Base-by-base conservation (phyloP, 64 coral and sea anemone genomes). In the Pocillopora verrucosa region DNA sequence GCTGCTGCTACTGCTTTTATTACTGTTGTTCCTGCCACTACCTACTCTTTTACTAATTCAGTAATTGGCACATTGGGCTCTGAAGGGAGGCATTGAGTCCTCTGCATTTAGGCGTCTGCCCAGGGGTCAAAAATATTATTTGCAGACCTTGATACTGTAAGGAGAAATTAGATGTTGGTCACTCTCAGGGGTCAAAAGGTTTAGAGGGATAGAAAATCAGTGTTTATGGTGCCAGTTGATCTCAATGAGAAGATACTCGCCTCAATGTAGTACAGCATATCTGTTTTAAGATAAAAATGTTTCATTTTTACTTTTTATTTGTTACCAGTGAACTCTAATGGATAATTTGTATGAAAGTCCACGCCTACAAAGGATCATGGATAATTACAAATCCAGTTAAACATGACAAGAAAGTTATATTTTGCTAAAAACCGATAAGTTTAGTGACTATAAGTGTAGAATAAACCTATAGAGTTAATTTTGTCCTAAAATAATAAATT, bases 161-260 rank as follows among this genome's bases (percentile, higher is more conserved):
- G 30, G 30, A 30, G 30, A 30, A 30, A 30, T 30, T 30, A 30
- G 30, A 30, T 30, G 0, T 0, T 30, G 30, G 30, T 30, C 30
- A 30, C 30, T 30, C 30, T 30, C 30, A 30, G 30, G 30, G 30
- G 30, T 30, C 30, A 30, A 30, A 30, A 30, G 30, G 30, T 30
- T 30, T 30, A 30, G 41, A 51, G 41, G 73, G 87, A 70, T 68
- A 87, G 85, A 87, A 87, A 87, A 38, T 87, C 85, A 87, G 85
- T 87, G 74, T 87, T 87, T 87, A 87, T 25, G 75, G 67, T 74
- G 57, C 85, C 85, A 87, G 85, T 87, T 87, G 85, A 87, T 75
- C 85, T 87, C 10, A 75, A 87, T 74, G 85, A 87, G 34, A 68
- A 87, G 75, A 87, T 74, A 87, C 13, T 74, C 76, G 68, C 85